These are phyloP conservation scores for Cylindroiulus punctatus DNA, from an alignment of 2,888 invertebrate species.

Conservation along the genomic window DNA sequence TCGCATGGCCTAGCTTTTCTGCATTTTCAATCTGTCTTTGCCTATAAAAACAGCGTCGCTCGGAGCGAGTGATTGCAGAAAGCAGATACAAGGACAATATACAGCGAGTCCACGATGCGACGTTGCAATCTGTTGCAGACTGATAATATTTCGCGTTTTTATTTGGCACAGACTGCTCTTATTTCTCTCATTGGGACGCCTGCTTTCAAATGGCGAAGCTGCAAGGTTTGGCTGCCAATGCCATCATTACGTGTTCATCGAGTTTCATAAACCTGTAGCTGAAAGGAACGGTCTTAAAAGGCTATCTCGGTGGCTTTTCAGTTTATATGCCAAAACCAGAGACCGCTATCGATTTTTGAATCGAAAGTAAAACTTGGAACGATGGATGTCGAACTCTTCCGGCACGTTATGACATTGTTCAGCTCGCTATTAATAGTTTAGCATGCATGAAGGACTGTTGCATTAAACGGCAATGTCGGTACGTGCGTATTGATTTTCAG, in stretches of 20 bases:
- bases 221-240: not conserved
- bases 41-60: not conserved
- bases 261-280: not conserved
- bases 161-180: not conserved
- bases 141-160: not conserved
- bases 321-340: not conserved
- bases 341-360: not conserved
- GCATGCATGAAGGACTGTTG: not conserved
- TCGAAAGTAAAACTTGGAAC: not conserved
- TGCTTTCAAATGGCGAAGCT: not conserved
- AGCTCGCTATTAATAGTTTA: not conserved
- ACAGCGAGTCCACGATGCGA: not conserved
- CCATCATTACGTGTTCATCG: not conserved
- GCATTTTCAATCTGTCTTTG: not conserved
- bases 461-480: not conserved
- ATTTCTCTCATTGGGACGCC: not conserved
- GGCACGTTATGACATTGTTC: conserved; percentile 21
- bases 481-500: not conserved
- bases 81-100: not conserved
- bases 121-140: conserved; percentile 24
- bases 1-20: not conserved
- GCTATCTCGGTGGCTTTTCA: not conserved
- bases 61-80: not conserved
- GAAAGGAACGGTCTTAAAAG: not conserved
- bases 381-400: not conserved